A percentile compares a stretch with the other conserved stretches of the same genome.
These are phyloP conservation scores for Galeopterus variegatus DNA, from an alignment of 2,113 vertebrate species.

Conservation along the genomic window DNA sequence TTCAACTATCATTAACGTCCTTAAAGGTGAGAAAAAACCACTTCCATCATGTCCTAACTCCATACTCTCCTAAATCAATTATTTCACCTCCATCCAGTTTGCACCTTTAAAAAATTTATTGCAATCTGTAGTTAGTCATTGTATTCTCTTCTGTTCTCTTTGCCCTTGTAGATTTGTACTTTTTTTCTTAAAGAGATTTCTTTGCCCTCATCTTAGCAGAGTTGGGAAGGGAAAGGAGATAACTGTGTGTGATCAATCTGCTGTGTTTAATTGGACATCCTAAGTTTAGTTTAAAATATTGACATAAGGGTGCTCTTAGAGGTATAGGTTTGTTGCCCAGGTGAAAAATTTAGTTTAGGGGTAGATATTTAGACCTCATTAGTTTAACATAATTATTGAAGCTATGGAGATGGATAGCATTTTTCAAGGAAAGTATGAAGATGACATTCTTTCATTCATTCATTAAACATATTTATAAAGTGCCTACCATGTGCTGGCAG, in stretches of 20 bases:
- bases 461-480: not conserved
- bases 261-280: not conserved
- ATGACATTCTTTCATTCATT: conserved; percentile 20
- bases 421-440: not conserved
- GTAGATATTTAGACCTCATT: not conserved
- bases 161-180: not conserved
- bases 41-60: not conserved
- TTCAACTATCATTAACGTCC: not conserved
- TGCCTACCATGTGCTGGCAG: not conserved
- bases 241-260: not conserved
- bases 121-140: not conserved
- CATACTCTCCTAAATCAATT: not conserved
- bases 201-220: conserved; percentile 12
- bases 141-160: not conserved
- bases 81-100: not conserved
- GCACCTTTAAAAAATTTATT: not conserved
- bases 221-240: not conserved
- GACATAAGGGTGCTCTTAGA: not conserved
- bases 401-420: not conserved
- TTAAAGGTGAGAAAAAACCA: not conserved
- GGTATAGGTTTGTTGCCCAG: not conserved
- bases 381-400: not conserved
- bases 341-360: not conserved
- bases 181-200: not conserved
- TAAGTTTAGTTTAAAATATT: not conserved